These are phyloP conservation scores for Octopus sinensis DNA, from an alignment of 1,140 invertebrate genomes.

Conservation along the genomic window DNA sequence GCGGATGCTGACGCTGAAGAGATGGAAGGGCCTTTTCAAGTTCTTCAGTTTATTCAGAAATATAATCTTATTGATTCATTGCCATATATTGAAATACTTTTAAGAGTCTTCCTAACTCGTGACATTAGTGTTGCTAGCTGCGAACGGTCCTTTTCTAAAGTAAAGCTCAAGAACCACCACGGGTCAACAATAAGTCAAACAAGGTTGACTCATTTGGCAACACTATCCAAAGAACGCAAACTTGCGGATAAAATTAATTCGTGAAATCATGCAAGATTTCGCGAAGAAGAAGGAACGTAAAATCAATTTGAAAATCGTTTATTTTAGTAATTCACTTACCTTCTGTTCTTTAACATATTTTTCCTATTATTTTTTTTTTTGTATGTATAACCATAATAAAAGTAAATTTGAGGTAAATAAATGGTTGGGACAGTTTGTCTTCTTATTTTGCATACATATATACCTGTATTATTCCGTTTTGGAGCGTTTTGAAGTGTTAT, in stretches of 20 bases:
- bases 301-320: not conserved
- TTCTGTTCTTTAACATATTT: no score
- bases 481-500: no score
- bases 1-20: not conserved
- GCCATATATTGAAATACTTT: not conserved
- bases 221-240: not conserved
- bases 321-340: no score
- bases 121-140: not conserved
- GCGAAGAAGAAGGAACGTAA: not conserved
- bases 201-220: conserved; percentile 4
- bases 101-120: not conserved
- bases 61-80: conserved; percentile 4
- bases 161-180: conserved; percentile 1
- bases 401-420: no score
- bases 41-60: conserved; percentile 1
- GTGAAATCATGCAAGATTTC: not conserved
- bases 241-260: not conserved
- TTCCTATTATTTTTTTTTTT: no score
- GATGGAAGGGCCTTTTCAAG: not conserved
- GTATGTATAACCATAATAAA: no score
- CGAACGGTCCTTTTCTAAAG: conserved; percentile 1
- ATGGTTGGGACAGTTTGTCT: no score
- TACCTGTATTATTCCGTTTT: no score
- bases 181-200: conserved; percentile 4
- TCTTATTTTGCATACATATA: no score